Conservation (phyloP, 1,140 invertebrate species). For the Araneus ventricosus region DNA sequence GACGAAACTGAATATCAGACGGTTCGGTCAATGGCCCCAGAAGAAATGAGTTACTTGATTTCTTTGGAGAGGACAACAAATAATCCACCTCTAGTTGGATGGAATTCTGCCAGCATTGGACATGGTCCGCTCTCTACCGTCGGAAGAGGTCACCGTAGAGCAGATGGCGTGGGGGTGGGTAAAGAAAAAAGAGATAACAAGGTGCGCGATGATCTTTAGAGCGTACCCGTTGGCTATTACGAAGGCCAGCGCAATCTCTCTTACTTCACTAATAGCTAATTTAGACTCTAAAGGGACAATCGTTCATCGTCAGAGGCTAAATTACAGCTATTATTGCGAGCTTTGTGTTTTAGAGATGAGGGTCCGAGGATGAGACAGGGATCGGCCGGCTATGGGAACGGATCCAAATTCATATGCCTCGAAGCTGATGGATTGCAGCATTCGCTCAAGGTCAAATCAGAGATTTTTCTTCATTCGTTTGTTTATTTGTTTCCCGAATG, state of each 20-base stretch:
- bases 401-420: conserved; percentile 66
- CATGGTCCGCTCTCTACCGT: conserved; percentile 41
- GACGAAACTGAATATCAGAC: conserved; percentile 37
- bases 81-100: conserved; percentile 44
- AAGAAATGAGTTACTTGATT: conserved; percentile 52
- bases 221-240: conserved; percentile 59
- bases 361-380: conserved; percentile 28
- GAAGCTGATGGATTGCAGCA: conserved; percentile 60
- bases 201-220: conserved; percentile 65
- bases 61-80: conserved; percentile 48
- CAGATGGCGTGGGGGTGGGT: conserved; percentile 58
- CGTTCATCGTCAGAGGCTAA: conserved; percentile 73
- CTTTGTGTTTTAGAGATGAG: conserved; percentile 72
- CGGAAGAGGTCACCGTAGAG: conserved; percentile 54
- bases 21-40: conserved; percentile 63
- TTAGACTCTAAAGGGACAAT: conserved; percentile 72
- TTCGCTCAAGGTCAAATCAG: conserved; percentile 41
- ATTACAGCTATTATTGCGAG: conserved; percentile 73
- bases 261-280: conserved; percentile 69
- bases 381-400: conserved; percentile 35
- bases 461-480: conserved; percentile 37
- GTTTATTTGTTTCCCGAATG: conserved; percentile 5
- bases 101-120: conserved; percentile 48
- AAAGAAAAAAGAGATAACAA: conserved; percentile 59
- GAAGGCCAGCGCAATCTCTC: conserved; percentile 57